phyloP scores from a whole-genome alignment of 2,888 invertebrate species.

The Harpalus rubripes region DNA sequence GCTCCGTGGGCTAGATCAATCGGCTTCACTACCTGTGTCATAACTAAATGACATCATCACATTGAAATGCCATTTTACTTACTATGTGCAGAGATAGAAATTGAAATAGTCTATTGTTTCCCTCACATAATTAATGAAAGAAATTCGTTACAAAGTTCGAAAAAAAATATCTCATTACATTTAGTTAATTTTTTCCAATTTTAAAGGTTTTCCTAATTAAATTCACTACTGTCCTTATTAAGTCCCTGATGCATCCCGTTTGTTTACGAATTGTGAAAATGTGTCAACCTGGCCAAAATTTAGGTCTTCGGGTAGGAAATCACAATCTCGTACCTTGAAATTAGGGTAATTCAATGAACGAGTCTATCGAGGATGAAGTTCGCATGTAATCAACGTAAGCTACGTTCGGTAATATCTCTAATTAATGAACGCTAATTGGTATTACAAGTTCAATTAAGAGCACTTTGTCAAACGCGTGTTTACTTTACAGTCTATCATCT shows the following conservation, averaged over 20 bases:
- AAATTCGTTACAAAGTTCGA: too few species aligned
- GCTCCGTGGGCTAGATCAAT: too few species aligned
- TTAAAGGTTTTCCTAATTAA: too few species aligned
- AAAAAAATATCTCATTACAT: too few species aligned
- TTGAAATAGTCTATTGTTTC: too few species aligned
- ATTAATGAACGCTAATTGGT: slow-evolving; percentile 58
- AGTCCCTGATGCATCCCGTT: neutral
- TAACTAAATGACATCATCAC: too few species aligned
- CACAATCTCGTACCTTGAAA: slow-evolving; percentile 11
- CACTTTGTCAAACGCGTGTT: slow-evolving; percentile 50
- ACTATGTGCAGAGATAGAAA: too few species aligned
- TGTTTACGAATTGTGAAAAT: neutral
- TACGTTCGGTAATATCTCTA: slow-evolving; percentile 50
- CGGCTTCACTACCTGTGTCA: too few species aligned
- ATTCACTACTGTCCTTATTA: too few species aligned
- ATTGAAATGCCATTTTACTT: too few species aligned
- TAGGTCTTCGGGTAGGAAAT: neutral
- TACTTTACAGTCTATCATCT: slow-evolving; percentile 14
- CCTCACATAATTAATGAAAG: too few species aligned
- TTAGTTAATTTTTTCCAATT: too few species aligned
- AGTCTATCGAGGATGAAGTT: slow-evolving; percentile 28
- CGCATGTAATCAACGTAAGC: slow-evolving; percentile 46
- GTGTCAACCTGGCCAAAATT: neutral
- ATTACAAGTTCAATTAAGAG: slow-evolving; percentile 60
- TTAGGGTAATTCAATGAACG: slow-evolving; percentile 15